Evolutionary conservation across 1,140 invertebrate species (phyloP), one percentile per base, ranked within the genome.

Genomic region (Neotoxoptera formosana): DNA sequence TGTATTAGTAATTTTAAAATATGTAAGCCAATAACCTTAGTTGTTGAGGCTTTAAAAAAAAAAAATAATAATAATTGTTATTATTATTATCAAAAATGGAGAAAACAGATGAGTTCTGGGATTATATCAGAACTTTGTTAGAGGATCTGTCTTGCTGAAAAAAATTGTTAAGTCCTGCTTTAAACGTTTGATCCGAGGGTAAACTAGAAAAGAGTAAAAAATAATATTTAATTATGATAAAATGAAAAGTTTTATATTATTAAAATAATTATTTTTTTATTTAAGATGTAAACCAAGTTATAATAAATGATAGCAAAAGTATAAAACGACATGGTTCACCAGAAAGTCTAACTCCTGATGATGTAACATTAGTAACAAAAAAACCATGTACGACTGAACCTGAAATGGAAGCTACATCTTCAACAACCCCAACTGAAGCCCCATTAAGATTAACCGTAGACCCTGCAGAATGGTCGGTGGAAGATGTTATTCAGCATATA

Each of bases 401-500:
- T 94, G 96, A 97, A 95, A 95, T 96, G 93, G 96, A 97, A 95
- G 96, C 96, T 60, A 96, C 96, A 4, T 96, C 96, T 14, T 97
- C 97, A 21, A 97, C 94, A 25, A 95, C 94, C 9, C 93, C 94
- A 86, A 87, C 93, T 81, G 93, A 94, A 94, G 86, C 94, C 92
- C 94, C 94, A 94, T 93, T 94, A 94, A 94, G 95, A 95, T 94
- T 94, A 81, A 94, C 92, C 81, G 95, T 95, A 84, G 97, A 98
- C 94, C 98, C 98, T 9, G 96, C 96, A 30, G 97, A 98, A 94
- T 99, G 98, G 99, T 97, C 97, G 20, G 98, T 99, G 92, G 98
- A 99, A 95, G 98, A 99, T 95, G 98, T 99, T 53, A 98, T 99
- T 94, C 96, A 97, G 94, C 97, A 98, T 95, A 99, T 99, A 94